These are phyloP conservation scores for Pipistrellus pygmaeus DNA, from an alignment of 2,797 vertebrate genomes.

Conservation along the genomic window DNA sequence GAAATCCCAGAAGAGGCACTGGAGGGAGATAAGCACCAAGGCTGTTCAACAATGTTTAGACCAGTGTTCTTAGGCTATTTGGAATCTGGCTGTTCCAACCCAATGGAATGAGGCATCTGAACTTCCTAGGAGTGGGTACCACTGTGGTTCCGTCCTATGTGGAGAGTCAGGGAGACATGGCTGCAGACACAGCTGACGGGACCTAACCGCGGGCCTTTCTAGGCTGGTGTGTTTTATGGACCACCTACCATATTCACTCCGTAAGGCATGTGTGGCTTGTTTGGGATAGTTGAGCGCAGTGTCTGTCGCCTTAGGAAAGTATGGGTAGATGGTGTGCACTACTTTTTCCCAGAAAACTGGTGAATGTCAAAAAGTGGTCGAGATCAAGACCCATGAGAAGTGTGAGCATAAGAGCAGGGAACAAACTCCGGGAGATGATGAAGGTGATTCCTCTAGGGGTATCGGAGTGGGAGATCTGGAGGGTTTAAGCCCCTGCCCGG, in stretches of 20 bases:
- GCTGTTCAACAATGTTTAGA: not conserved
- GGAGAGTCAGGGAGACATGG: not conserved
- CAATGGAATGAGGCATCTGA: not conserved
- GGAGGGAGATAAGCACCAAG: not conserved
- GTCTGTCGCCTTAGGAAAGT: not conserved
- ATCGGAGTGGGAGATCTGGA: not conserved
- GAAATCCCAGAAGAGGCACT: not conserved
- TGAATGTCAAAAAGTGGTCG: not conserved
- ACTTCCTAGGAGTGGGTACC: not conserved
- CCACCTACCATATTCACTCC: not conserved
- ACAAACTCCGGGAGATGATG: not conserved
- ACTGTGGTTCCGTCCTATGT: not conserved
- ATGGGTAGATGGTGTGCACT: not conserved
- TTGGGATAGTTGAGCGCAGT: not conserved
- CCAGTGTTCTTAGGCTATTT: not conserved
- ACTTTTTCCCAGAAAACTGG: not conserved
- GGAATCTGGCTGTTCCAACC: not conserved
- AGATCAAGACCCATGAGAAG: not conserved
- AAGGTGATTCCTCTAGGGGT: not conserved
- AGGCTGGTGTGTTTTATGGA: not conserved
- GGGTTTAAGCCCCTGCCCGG: not conserved
- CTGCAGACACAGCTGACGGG: not conserved
- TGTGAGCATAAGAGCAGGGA: not conserved
- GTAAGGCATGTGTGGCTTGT: not conserved
- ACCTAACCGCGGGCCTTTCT: not conserved